phyloP scores from a whole-genome alignment of 2,888 invertebrate species.

The Heteropelma amictum region DNA sequence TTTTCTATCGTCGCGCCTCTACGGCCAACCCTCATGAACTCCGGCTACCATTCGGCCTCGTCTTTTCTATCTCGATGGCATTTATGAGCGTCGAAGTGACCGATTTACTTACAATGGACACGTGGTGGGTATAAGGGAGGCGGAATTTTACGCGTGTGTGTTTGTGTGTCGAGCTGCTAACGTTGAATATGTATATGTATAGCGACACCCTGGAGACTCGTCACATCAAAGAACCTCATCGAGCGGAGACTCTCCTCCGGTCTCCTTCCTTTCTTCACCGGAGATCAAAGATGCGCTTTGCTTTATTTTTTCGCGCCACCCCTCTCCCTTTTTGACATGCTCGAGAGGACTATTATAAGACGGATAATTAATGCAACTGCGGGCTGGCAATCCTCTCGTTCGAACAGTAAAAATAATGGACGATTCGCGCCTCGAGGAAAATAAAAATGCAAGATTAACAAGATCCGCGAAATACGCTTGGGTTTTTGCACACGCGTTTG shows the following conservation, averaged over 20 bases:
- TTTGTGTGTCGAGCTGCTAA: neutral
- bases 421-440: neutral
- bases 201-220: conserved; percentile 45
- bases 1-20: conserved; percentile 34
- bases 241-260: conserved; percentile 25
- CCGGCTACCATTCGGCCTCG: conserved; percentile 41
- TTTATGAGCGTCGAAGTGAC: conserved; percentile 73
- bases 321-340: neutral
- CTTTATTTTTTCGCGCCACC: conserved; percentile 1
- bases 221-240: conserved; percentile 51
- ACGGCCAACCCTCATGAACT: conserved; percentile 36
- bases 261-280: conserved; percentile 12
- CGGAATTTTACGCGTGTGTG: conserved; percentile 27
- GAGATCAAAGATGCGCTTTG: conserved; percentile 31
- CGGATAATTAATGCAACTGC: conserved; percentile 39
- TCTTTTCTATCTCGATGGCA: conserved; percentile 61
- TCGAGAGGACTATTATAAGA: conserved; percentile 9
- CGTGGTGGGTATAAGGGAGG: conserved; percentile 55
- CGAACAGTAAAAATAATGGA: neutral
- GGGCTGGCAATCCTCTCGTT: conserved; percentile 1
- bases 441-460: neutral
- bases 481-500: too few species aligned
- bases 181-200: neutral
- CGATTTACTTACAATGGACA: conserved; percentile 75
- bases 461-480: neutral